A percentile compares a stretch with the other conserved stretches of the same genome.
phyloP scores from a whole-genome alignment of 2,113 vertebrate species.

The Callaeas wilsoni region DNA sequence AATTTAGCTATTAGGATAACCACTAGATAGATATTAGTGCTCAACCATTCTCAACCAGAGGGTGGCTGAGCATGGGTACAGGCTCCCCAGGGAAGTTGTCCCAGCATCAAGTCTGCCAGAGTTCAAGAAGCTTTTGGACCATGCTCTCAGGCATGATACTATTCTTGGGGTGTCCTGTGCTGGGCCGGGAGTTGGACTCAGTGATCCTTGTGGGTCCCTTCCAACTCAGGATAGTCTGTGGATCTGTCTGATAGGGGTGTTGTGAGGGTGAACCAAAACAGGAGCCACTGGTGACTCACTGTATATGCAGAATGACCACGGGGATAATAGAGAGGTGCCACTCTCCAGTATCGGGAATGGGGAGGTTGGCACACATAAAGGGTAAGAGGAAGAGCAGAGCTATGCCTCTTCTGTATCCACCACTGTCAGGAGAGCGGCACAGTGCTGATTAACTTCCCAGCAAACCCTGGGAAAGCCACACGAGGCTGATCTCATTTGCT shows the following conservation, averaged over 20 bases:
- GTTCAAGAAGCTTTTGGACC: neutral
- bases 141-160: neutral
- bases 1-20: neutral
- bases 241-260: neutral
- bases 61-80: neutral
- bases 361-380: neutral
- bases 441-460: neutral
- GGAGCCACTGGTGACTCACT: rapidly evolving
- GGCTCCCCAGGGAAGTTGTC: neutral
- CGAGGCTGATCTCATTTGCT: neutral
- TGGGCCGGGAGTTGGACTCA: neutral
- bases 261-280: neutral
- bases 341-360: rapidly evolving
- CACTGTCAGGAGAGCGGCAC: rapidly evolving
- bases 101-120: neutral
- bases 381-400: neutral
- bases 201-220: neutral
- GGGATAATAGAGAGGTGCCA: too few species aligned
- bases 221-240: neutral
- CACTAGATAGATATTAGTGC: neutral
- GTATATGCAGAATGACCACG: neutral
- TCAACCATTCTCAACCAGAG: too few species aligned
- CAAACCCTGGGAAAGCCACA: neutral
- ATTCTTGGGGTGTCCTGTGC: too few species aligned
- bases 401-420: neutral